Evolutionary conservation across 2,113 vertebrate species (phyloP), one percentile per base, ranked within the genome.

Genomic region (Charadrius vociferus): DNA sequence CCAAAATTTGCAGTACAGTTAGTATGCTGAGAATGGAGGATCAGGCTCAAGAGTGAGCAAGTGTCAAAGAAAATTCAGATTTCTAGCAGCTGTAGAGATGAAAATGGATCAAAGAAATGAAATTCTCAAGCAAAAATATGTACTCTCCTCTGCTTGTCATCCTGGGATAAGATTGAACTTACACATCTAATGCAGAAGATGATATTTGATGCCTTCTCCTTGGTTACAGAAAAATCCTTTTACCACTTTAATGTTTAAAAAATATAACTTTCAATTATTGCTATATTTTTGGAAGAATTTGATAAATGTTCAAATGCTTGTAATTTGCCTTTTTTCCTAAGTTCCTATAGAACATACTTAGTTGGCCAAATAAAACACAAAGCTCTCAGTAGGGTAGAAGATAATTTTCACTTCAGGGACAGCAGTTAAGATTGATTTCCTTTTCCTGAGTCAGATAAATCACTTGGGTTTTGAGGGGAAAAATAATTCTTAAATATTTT

Each of bases 371-470:
- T 86, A 71, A 92, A 94, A 67, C 27, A 52, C 36, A 87, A 93
- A 88, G 13, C 20, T 85, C 58, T 82, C 29, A 39, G 74, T 45
- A 73, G 53, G 22, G 22, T 47, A 41, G 21, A 93, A 82, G 70
- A 89, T 19, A 47, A 50, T 85, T 95, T 92, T 81, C 61, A 68
- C 43, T 88, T 95, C 63, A 68, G 55, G 43, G 59, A 47, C 36
- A 80, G 63, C 17, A 67, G 52, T 58, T 61, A 89, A 73, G 26
- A 80, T 50, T 82, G 26, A 85, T 95, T 95, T 94, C 24, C 37
- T 39, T 73, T 89, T 91, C 43, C 27, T 65, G 68, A 93, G 49
- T 93, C 78, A 75, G 55, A 91, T 58, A 96, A 82, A 89, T 87
- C 3, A 52, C 79, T 91, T 79, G 12, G 6, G 36, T 74, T 49